These are phyloP conservation scores for Dicyrtoma fusca DNA, from an alignment of 2,888 invertebrate species.

Conservation along the genomic window DNA sequence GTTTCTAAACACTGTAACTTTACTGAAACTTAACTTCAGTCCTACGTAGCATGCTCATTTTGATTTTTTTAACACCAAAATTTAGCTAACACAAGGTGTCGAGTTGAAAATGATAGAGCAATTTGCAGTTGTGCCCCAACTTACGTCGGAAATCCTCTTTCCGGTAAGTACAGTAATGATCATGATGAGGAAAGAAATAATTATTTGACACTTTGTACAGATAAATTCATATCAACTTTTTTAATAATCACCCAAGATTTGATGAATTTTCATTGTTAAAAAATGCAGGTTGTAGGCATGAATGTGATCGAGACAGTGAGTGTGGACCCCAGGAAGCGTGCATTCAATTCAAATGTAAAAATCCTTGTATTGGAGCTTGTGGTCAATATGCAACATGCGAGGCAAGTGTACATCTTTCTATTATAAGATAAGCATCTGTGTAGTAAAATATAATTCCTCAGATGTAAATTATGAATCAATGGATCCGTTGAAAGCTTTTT, in stretches of 20 bases:
- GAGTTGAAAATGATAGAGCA: conserved; percentile 74
- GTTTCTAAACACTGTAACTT: neutral
- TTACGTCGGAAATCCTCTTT: conserved; percentile 76
- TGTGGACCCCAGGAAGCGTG: conserved; percentile 68
- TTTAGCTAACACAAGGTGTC: conserved; percentile 59
- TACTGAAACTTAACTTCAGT: neutral
- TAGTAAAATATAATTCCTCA: too few species aligned
- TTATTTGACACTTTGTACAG: too few species aligned
- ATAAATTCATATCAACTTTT: too few species aligned
- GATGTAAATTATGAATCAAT: too few species aligned
- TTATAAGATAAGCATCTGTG: too few species aligned
- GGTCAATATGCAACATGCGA: conserved; percentile 79
- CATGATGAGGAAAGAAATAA: too few species aligned
- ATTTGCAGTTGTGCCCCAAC: conserved; percentile 80
- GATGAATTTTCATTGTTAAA: too few species aligned
- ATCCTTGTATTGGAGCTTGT: conserved; percentile 72
- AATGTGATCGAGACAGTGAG: conserved; percentile 57
- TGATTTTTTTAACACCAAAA: neutral
- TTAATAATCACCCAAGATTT: neutral
- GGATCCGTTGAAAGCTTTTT: too few species aligned
- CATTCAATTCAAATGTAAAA: conserved; percentile 72
- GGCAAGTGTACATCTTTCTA: too few species aligned
- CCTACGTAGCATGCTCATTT: neutral
- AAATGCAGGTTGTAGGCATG: conserved; percentile 55
- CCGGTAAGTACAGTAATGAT: conserved; percentile 67